These are phyloP conservation scores for Steinernema hermaphroditum DNA, from an alignment of 2,888 invertebrate genomes.

Conservation along the genomic window DNA sequence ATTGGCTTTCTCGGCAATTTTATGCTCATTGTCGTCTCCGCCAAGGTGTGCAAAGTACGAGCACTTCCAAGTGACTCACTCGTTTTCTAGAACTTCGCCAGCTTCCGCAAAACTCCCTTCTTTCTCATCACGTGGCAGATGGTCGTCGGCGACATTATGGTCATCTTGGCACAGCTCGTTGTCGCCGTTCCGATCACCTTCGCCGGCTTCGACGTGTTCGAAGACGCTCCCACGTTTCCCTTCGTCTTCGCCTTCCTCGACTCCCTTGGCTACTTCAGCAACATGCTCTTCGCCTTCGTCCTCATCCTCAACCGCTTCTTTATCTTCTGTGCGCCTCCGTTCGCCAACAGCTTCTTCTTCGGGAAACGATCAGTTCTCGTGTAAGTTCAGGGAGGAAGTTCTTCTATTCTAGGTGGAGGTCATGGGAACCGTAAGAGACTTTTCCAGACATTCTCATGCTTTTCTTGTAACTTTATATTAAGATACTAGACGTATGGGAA, in stretches of 20 bases:
- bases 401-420: too few relatives aligned
- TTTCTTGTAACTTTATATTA: too few relatives aligned
- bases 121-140: constrained; percentile 20
- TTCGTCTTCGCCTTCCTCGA: not conserved
- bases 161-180: not conserved
- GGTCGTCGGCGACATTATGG: not conserved
- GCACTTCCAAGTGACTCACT: too few relatives aligned
- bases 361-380: not conserved
- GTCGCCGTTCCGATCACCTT: constrained; percentile 1
- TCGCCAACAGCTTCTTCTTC: not conserved
- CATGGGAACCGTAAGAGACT: too few relatives aligned
- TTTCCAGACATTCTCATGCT: too few relatives aligned
- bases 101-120: not conserved
- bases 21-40: not conserved
- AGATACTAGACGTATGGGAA: too few relatives aligned
- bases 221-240: not conserved
- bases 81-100: not conserved
- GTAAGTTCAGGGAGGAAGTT: not conserved
- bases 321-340: not conserved
- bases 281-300: not conserved
- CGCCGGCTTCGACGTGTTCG: not conserved
- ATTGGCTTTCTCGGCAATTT: not conserved
- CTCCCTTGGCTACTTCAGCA: not conserved
- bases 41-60: not conserved
- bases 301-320: not conserved